Evolutionary conservation across 2,797 vertebrate species (phyloP), one percentile per base, ranked within the genome.

Genomic region (Atherinosoma microstoma): DNA sequence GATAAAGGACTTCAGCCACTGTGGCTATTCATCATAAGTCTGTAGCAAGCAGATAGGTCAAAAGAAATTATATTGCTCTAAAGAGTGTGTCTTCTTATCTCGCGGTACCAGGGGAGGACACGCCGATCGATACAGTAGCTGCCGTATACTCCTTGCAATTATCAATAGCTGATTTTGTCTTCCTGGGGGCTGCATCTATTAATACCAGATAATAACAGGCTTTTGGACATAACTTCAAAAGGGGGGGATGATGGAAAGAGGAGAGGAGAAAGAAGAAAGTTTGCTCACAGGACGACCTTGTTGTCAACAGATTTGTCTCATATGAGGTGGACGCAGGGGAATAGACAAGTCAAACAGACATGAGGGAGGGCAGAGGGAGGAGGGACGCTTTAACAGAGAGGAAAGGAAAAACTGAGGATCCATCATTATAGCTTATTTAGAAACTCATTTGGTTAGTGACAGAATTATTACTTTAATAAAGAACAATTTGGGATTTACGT

Each of bases 1-100:
- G 97, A 99, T 99, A 98, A 99, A 98, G 96, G 97, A 97, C 97
- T 98, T 96, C 95, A 96, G 97, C 96, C 96, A 96, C 95, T 96
- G 94, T 82, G 84, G 97, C 97, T 98, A 99, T 99, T 99, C 98
- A 99, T 99, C 97, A 98, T 99, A 99, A 98, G 97, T 98, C 97
- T 99, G 98, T 98, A 97, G 96, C 96, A 96, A 97, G 96, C 96
- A 98, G 98, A 99, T 99, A 98, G 98, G 97, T 99, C 97, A 97
- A 97, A 98, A 98, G 96, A 99, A 98, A 99, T 99, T 96, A 99
- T 99, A 98, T 98, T 97, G 97, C 97, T 97, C 96, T 98, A 97
- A 99, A 98, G 96, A 98, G 95, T 96, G 96, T 97, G 97, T 96
- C 97, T 97, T 95, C 98, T 99, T 99, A 99, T 99, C 97, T 98